phyloP scores from a whole-genome alignment of 2,888 invertebrate species.

The Leptopilina drosophilae region DNA sequence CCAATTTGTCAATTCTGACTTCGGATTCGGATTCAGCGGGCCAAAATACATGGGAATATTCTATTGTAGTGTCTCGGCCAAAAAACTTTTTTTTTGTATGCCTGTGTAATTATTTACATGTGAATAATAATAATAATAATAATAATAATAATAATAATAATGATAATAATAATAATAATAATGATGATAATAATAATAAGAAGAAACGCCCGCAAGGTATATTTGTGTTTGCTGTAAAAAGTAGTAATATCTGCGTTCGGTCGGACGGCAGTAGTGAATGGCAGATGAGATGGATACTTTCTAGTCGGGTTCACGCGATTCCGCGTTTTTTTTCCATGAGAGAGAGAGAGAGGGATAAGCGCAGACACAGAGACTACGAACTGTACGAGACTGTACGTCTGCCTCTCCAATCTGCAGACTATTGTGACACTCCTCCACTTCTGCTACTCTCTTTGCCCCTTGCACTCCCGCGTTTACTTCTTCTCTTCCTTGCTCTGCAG shows the following conservation, averaged over 20 bases:
- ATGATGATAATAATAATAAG: constrained; percentile 37
- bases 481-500: constrained; percentile 42
- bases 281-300: constrained; percentile 43
- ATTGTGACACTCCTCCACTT: constrained; percentile 68
- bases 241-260: constrained; percentile 71
- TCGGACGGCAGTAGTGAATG: constrained; percentile 57
- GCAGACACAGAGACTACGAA: constrained; percentile 61
- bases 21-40: too few relatives aligned
- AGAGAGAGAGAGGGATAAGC: neutral
- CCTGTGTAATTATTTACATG: too few relatives aligned
- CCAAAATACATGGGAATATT: too few relatives aligned
- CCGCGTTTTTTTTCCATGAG: constrained; percentile 12
- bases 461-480: constrained; percentile 48
- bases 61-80: too few relatives aligned
- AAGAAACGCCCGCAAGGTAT: constrained; percentile 51
- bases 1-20: too few relatives aligned
- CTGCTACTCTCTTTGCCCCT: constrained; percentile 49
- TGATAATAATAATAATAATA: too few relatives aligned
- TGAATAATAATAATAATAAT: too few relatives aligned
- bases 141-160: too few relatives aligned
- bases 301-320: constrained; percentile 22
- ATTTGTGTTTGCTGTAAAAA: constrained; percentile 67
- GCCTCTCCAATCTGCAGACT: constrained; percentile 74
- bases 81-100: too few relatives aligned
- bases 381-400: constrained; percentile 71